These are phyloP conservation scores for Pterocles orientalis DNA, from an alignment of 2,113 vertebrate species.

Conservation along the genomic window DNA sequence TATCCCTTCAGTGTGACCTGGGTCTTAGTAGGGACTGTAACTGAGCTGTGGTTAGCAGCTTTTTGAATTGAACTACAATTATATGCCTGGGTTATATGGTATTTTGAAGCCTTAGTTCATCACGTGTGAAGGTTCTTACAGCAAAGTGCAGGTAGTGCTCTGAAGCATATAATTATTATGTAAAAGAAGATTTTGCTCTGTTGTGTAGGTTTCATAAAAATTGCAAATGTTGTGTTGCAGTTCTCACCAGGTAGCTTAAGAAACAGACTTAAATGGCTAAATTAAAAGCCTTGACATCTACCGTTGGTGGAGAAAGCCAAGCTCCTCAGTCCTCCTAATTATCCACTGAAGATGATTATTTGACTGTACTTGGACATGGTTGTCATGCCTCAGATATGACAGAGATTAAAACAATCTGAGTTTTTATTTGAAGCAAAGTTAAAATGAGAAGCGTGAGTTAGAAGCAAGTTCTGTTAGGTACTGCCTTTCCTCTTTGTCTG, in stretches of 20 bases:
- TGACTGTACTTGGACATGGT: not conserved
- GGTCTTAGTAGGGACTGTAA: not conserved
- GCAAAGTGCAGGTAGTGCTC: not conserved
- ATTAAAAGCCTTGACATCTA: not conserved
- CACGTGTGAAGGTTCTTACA: not conserved
- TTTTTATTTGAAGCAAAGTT: not conserved
- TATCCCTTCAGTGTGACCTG: not conserved
- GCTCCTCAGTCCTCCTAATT: not conserved
- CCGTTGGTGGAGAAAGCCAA: not conserved
- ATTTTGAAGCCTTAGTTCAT: not conserved
- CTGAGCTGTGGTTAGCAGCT: not conserved
- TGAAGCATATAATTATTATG: not conserved
- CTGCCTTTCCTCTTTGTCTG: not conserved
- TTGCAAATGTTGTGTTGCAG: rapidly evolving
- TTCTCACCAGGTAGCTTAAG: not conserved
- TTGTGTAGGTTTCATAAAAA: not conserved
- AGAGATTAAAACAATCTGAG: not conserved
- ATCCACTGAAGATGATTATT: not conserved
- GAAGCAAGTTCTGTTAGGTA: not conserved
- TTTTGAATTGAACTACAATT: not conserved
- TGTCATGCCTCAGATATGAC: not conserved
- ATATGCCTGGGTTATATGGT: not conserved
- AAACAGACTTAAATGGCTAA: not conserved
- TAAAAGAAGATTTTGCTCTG: not conserved
- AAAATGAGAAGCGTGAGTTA: not conserved